Conservation (phyloP, 2,113 vertebrate genomes). For the Epinephelus lanceolatus region DNA sequence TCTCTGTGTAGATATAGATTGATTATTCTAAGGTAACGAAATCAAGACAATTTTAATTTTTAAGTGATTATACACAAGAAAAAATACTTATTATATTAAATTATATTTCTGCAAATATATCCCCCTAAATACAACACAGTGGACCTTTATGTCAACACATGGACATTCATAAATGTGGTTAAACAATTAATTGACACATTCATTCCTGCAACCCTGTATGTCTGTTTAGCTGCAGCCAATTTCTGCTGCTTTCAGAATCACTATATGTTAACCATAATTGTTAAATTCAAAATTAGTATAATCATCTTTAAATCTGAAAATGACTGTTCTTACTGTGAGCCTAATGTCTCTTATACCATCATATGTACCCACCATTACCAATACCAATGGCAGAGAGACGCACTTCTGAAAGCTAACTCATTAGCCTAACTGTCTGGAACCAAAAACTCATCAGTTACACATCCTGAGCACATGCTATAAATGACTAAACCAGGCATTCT, state of each 20-base stretch:
- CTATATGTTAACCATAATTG: not conserved
- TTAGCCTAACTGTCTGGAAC: constrained; percentile 58
- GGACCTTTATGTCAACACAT: not conserved
- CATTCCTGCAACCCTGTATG: not conserved
- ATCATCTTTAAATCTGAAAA: constrained; percentile 9
- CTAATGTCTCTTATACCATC: constrained; percentile 29
- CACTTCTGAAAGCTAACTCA: constrained; percentile 31
- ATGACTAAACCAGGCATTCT: constrained; percentile 38
- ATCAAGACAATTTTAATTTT: too few relatives aligned
- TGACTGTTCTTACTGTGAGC: constrained; percentile 16
- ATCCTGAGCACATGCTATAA: constrained; percentile 51
- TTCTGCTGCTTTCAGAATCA: not conserved
- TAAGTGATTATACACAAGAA: too few relatives aligned
- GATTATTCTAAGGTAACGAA: too few relatives aligned
- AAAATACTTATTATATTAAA: too few relatives aligned
- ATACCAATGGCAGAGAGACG: constrained; percentile 13
- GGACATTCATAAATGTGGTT: not conserved
- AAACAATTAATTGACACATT: not conserved
- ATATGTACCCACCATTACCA: constrained; percentile 18
- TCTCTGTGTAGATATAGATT: too few relatives aligned
- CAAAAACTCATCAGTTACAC: constrained; percentile 56
- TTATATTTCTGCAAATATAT: too few relatives aligned
- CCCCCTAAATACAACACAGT: too few relatives aligned
- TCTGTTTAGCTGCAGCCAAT: not conserved
- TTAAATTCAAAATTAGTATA: not conserved